These are phyloP conservation scores for Drosophila robusta DNA, from an alignment of 2,888 invertebrate genomes.

Conservation along the genomic window DNA sequence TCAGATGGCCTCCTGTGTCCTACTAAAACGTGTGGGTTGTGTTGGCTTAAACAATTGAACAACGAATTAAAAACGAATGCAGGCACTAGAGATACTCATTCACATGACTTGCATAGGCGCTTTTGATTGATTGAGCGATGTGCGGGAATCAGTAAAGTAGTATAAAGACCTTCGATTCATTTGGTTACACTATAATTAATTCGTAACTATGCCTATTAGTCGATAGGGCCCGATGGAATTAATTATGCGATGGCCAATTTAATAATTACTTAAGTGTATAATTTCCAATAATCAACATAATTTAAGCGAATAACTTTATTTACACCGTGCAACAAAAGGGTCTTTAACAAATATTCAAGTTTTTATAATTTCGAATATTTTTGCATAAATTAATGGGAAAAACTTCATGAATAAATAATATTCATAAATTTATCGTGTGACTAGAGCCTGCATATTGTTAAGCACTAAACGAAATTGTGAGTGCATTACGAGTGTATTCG, in stretches of 20 bases:
- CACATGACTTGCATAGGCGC: too few species aligned
- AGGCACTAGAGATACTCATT: neutral
- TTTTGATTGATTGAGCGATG: neutral
- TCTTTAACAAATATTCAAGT: neutral
- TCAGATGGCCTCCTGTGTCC: too few species aligned
- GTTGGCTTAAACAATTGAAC: neutral
- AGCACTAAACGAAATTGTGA: neutral
- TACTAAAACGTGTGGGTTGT: too few species aligned
- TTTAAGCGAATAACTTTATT: neutral
- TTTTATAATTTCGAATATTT: neutral
- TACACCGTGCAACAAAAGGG: neutral
- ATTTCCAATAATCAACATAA: conserved; percentile 4
- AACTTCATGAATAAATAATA: neutral
- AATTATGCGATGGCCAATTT: neutral
- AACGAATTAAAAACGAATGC: too few species aligned
- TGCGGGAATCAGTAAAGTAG: neutral
- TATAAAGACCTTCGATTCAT: neutral
- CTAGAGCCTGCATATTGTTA: neutral
- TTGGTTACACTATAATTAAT: neutral
- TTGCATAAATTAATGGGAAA: neutral
- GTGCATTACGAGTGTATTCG: conserved; percentile 2
- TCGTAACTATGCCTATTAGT: neutral
- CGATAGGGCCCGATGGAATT: conserved; percentile 1
- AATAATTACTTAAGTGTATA: conserved; percentile 7
- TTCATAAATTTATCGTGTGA: neutral